Percentiles rank a stretch among this genome's conserved stretches.
phyloP scores from a whole-genome alignment of 2,113 vertebrate genomes.

The Nibea albiflora region DNA sequence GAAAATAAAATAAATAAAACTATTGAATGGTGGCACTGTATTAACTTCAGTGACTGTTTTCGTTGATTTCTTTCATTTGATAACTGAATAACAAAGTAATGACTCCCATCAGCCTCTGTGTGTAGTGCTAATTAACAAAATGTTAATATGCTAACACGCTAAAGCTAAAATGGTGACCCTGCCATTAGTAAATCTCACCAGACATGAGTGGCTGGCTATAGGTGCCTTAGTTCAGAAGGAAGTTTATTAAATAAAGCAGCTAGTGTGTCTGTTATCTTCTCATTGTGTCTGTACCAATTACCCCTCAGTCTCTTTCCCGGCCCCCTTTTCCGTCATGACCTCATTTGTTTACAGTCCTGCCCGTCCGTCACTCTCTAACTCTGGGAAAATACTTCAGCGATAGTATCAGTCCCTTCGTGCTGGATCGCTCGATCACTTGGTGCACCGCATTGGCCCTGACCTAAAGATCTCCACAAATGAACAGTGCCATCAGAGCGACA shows the following conservation, averaged over 20 bases:
- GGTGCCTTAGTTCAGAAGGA: conserved; percentile 37
- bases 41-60: background rate
- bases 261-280: background rate
- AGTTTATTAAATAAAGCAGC: conserved; percentile 65
- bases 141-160: background rate
- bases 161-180: background rate
- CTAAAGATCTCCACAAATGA: background rate
- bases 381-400: conserved; percentile 50
- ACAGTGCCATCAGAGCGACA: too few relatives aligned
- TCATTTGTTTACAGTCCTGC: conserved; percentile 55
- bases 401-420: conserved; percentile 28
- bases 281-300: conserved; percentile 22
- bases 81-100: background rate
- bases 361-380: conserved; percentile 36
- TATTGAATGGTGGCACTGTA: too few relatives aligned
- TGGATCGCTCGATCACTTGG: background rate
- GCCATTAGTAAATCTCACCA: conserved; percentile 9
- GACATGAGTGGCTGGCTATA: conserved; percentile 36
- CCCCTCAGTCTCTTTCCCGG: conserved; percentile 40
- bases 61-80: background rate
- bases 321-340: conserved; percentile 63
- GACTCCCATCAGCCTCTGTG: background rate
- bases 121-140: too few relatives aligned
- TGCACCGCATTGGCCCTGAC: background rate
- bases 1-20: too few relatives aligned